Percentiles rank a stretch among this genome's conserved stretches.
Evolutionary conservation across 1,140 invertebrate species (phyloP).

Genomic region (Yoshiicerus persimilis): DNA sequence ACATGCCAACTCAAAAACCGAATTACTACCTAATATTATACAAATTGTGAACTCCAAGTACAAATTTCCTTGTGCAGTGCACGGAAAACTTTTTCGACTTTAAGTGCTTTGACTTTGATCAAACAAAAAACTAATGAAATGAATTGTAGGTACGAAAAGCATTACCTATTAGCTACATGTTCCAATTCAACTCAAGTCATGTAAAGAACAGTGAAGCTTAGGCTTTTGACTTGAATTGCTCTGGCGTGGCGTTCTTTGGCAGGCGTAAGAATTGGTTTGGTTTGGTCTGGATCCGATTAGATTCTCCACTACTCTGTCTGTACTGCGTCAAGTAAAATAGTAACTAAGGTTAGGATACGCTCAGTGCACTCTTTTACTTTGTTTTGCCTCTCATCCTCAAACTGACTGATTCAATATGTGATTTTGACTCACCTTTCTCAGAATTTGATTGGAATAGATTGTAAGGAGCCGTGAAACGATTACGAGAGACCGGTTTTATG

Average conservation of each 20-base stretch:
- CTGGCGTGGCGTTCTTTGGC: background rate
- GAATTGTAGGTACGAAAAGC: background rate
- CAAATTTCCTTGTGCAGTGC: background rate
- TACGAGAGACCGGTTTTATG: background rate
- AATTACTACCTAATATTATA: background rate
- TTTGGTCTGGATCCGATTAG: background rate
- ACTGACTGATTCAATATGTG: background rate
- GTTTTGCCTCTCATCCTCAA: background rate
- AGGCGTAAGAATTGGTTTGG: background rate
- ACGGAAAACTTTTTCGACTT: background rate
- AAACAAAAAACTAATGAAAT: slow-evolving; percentile 23
- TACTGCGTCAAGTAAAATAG: too few relatives aligned
- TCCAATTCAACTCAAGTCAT: background rate
- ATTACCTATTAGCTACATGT: background rate
- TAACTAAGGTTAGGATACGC: background rate
- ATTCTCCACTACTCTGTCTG: background rate
- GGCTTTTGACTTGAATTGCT: background rate
- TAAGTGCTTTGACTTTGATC: slow-evolving; percentile 20
- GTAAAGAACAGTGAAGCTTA: background rate
- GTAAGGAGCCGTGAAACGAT: slow-evolving; percentile 5
- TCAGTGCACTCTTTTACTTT: background rate
- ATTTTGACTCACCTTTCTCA: background rate
- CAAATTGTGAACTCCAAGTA: background rate
- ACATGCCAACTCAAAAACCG: background rate
- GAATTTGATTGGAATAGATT: slow-evolving; percentile 8